Conservation (phyloP, 2,113 vertebrate species). For the Phodopus roborovskii region DNA sequence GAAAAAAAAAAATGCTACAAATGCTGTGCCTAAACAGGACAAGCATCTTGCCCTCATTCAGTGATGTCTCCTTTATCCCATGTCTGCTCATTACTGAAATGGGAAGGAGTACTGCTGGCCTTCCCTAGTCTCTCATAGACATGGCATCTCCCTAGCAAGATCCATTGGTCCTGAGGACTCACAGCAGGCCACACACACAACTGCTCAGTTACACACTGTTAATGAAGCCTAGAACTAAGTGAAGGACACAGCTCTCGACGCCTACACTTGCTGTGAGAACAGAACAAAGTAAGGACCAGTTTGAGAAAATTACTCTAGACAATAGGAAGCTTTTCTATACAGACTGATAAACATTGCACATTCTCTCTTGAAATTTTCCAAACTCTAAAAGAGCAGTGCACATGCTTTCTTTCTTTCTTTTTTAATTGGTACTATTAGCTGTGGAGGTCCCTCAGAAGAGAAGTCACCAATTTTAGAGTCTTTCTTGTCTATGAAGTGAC, state of each 20-base stretch:
- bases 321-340: neutral
- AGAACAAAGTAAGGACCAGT: neutral
- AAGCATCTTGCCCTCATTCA: neutral
- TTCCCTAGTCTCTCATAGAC: neutral
- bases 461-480: slow-evolving; percentile 25
- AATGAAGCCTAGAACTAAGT: neutral
- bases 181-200: neutral
- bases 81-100: neutral
- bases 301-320: neutral
- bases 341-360: neutral
- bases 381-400: neutral
- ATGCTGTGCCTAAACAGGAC: neutral
- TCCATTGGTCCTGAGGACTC: neutral
- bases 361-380: neutral
- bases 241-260: neutral
- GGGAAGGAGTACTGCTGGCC: neutral
- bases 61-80: neutral
- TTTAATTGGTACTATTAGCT: slow-evolving; percentile 21
- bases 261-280: neutral
- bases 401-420: neutral
- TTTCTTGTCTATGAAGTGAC: slow-evolving; percentile 19
- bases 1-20: neutral
- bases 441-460: neutral
- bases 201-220: neutral
- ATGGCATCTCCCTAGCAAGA: neutral